These are phyloP conservation scores for Premnoplex brunnescens DNA, from an alignment of 2,797 vertebrate genomes.

Conservation along the genomic window DNA sequence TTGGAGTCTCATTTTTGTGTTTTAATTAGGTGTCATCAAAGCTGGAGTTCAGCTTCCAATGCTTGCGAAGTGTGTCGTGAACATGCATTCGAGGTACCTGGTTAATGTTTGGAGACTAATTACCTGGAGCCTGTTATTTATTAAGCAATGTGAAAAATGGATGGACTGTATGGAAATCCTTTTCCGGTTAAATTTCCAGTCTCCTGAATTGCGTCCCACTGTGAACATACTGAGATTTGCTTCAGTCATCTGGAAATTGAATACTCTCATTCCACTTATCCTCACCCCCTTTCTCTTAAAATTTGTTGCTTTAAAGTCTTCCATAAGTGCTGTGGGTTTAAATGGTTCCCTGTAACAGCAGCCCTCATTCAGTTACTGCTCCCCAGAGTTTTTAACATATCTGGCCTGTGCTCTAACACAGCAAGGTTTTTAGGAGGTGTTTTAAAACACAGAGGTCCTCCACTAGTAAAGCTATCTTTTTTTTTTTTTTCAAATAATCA, in stretches of 20 bases:
- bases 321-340: not conserved
- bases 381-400: not conserved
- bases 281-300: not conserved
- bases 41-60: not conserved
- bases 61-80: not conserved
- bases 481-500: not conserved
- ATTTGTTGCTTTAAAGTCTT: not conserved
- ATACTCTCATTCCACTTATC: not conserved
- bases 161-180: not conserved
- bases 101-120: not conserved
- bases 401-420: not conserved
- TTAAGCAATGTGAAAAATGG: not conserved
- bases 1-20: not conserved
- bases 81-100: not conserved
- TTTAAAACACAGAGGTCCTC: not conserved
- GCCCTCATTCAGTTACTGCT: not conserved
- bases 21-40: slow-evolving; percentile 21
- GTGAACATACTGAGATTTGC: not conserved
- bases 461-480: not conserved
- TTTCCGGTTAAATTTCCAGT: not conserved
- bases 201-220: not conserved
- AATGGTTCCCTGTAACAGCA: not conserved
- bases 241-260: not conserved
- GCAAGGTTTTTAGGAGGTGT: not conserved
- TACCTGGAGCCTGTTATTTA: not conserved